Base-by-base conservation (phyloP, 2,113 vertebrate genomes). In the Hemiprocne comata region DNA sequence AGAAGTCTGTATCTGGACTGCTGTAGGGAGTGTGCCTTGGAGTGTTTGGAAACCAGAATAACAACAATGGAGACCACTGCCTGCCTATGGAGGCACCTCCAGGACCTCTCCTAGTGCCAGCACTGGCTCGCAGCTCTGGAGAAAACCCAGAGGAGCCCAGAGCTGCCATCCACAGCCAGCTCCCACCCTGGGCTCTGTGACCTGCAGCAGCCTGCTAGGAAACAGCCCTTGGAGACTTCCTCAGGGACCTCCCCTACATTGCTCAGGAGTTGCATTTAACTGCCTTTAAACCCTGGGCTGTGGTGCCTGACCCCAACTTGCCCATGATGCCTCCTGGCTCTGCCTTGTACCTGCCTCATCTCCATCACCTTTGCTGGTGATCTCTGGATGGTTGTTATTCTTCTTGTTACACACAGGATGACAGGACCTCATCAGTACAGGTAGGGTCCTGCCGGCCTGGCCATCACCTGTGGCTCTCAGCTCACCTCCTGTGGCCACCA, bases 271-370 rank as follows among this genome's bases (percentile, higher is more conserved):
- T 90, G n/a, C 53, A 8, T 48, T 62, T 57, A 18, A 15, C 9
- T 23, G 16, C 28, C 3, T 76, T 55, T 55, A 55, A 83, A 10
- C 9, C 26, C 18, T 11, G 9, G 75, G 17, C 9, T 8, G 2
- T 28, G 42, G n/a, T 38, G 13, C 11, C 36, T 62, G 26, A 28
- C 4, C 15, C 33, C 26, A 55, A 2, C 17, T 65, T 17, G 1
- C 13, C 4, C 1, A 16, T 2, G 2, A 13, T 1, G 0, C 20
- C 40, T 78, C 24, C 33, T 1, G 0, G 33, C 28, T 46, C 21
- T 2, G 1, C 31, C 21, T 55, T 1, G 2, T 17, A 36, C 34
- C 36, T 51, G 17, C 23, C 33, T 78, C 3, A 0, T 72, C 44
- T 12, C 19, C 1, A 0, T 11, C 23, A 34, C 10, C 53, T 72